Base-by-base conservation (phyloP, 2,888 invertebrate genomes). In the Tubulanus polymorphus region DNA sequence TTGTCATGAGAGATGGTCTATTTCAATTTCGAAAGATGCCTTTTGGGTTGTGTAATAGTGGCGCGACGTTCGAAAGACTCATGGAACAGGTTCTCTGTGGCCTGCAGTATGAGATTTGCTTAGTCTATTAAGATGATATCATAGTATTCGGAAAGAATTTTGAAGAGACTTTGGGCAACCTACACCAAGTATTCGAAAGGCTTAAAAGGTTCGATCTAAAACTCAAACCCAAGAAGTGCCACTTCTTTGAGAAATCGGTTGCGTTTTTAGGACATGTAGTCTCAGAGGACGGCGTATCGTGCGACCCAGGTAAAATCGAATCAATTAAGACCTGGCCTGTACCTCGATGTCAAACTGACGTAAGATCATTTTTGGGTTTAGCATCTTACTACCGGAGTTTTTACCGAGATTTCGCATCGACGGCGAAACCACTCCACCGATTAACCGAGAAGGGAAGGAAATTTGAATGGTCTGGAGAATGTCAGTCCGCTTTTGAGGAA, bases 31-130 rank as follows among this genome's bases (percentile, higher is more conserved):
- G 48, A 29, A 47, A 49, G 5, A 32, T 62, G 48, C 53, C 62
- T 29, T 59, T 65, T 51, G 59, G 63, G 3, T 25, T 63, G 2
- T 59, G 55, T 23, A 56, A 53, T 37, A 48, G 52, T 8, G 49
- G 18, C 3, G 59, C 57, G 5, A 63, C 57, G 5, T 63, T 63
- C 50, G 37, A 59, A n/a, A 27, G 59, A 2, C 27, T 63, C 2
- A 57, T 63, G 54, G 56, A 65, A 41, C 49, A 27, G 47, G 55
- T 62, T n/a, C 53, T 61, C 32, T 29, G 46, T n/a, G 56, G 56
- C 15, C 47, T 58, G 3, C 50, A 47, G 3, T 60, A 51, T 48
- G 35, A 55, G 15, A 41, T 41, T n/a, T 60, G 58, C 30, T 32
- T 58, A 3, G 5, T 61, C 2, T 62, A 63, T 49, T 30, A 62